phyloP scores from a whole-genome alignment of 2,888 invertebrate genomes.

The Tetanocera ferruginea region DNA sequence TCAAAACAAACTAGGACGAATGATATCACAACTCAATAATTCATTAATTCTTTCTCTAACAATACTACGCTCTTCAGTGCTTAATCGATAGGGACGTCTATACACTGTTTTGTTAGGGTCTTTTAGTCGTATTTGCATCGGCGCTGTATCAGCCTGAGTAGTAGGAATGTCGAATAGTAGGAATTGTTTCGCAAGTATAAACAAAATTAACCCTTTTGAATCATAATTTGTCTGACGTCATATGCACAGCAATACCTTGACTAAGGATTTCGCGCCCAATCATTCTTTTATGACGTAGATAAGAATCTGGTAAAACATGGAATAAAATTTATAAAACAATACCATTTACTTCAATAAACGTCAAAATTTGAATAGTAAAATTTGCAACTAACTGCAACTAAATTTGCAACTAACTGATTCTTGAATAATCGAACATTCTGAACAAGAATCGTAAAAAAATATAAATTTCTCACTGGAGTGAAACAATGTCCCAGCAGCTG shows the following conservation, averaged over 20 bases:
- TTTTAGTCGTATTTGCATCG: neutral
- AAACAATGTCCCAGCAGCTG: neutral
- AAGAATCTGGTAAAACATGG: conserved; percentile 9
- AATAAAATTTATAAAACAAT: conserved; percentile 7
- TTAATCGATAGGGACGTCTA: no score
- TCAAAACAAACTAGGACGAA: no score
- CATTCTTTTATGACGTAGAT: neutral
- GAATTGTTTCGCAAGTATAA: neutral
- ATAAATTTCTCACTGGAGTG: neutral
- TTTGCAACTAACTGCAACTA: neutral
- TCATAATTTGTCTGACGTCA: neutral
- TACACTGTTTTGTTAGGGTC: no score
- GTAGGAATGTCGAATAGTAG: neutral
- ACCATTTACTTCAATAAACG: neutral
- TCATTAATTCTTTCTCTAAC: no score
- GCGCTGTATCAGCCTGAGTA: neutral
- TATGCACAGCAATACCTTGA: neutral
- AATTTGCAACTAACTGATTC: conserved; percentile 2
- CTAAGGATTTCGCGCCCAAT: conserved; percentile 8
- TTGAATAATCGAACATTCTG: neutral
- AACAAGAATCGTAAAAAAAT: neutral
- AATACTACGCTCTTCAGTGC: no score
- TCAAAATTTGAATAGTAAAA: conserved; percentile 7
- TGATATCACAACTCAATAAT: no score
- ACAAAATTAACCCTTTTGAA: neutral